phyloP scores from a whole-genome alignment of 2,888 invertebrate species.

The Philhelius pedissequus region DNA sequence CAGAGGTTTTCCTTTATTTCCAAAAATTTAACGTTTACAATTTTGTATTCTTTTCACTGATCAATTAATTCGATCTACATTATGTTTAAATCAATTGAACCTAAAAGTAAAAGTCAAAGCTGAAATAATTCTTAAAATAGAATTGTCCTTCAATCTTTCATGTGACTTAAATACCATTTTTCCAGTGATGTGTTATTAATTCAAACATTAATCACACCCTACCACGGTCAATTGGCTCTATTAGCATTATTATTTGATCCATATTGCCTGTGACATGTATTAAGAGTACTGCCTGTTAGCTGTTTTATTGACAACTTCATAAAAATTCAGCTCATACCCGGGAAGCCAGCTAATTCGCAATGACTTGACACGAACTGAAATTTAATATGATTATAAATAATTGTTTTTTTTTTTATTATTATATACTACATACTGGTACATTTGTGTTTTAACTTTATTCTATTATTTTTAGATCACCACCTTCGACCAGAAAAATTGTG shows the following conservation, averaged over 20 bases:
- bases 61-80: no score
- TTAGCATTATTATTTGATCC: slow-evolving; percentile 38
- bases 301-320: slow-evolving; percentile 28
- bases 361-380: slow-evolving; percentile 39
- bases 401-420: not conserved
- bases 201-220: slow-evolving; percentile 28
- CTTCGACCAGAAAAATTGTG: slow-evolving; percentile 75
- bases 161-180: not conserved
- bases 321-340: slow-evolving; percentile 10
- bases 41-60: no score
- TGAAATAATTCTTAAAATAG: not conserved
- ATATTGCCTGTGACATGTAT: slow-evolving; percentile 61
- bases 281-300: slow-evolving; percentile 64
- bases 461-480: slow-evolving; percentile 76
- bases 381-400: slow-evolving; percentile 1
- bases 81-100: not conserved
- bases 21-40: no score
- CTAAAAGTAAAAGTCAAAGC: not conserved
- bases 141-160: not conserved
- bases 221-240: slow-evolving; percentile 4
- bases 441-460: not conserved
- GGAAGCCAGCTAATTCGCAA: slow-evolving; percentile 30
- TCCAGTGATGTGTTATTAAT: slow-evolving; percentile 32
- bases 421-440: not conserved
- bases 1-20: no score